Percentiles rank a stretch among this genome's conserved stretches.
Evolutionary conservation across 2,797 vertebrate species (phyloP).

Genomic region (Heteromormyrus szaboi): DNA sequence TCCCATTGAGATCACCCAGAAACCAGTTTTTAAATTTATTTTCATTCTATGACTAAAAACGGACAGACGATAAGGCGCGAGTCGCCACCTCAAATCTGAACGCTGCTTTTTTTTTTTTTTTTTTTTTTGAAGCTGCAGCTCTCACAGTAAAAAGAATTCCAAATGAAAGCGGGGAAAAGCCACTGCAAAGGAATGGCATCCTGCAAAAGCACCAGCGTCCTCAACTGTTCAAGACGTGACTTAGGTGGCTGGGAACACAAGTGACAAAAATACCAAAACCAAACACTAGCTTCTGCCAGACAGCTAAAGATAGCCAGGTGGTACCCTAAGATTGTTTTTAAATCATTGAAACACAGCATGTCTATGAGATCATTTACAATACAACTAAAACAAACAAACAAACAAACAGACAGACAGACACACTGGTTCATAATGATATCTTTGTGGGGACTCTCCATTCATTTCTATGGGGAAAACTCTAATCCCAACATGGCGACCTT

Average conservation of each 20-base stretch:
- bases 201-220: background rate
- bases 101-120: background rate
- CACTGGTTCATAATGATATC: background rate
- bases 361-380: background rate
- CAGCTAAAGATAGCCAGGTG: background rate
- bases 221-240: background rate
- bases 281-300: background rate
- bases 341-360: background rate
- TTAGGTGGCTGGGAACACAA: background rate
- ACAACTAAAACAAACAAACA: background rate
- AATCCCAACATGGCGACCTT: too few species aligned
- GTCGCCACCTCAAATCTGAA: background rate
- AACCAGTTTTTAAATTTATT: background rate
- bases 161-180: background rate
- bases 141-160: background rate
- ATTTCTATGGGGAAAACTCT: background rate
- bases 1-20: background rate
- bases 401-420: background rate
- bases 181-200: background rate
- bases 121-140: background rate
- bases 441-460: background rate
- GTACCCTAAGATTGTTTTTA: background rate
- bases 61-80: background rate
- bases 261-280: background rate
- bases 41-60: background rate